Conservation (phyloP, 2,113 vertebrate species). For the Grammomys dolichurus region DNA sequence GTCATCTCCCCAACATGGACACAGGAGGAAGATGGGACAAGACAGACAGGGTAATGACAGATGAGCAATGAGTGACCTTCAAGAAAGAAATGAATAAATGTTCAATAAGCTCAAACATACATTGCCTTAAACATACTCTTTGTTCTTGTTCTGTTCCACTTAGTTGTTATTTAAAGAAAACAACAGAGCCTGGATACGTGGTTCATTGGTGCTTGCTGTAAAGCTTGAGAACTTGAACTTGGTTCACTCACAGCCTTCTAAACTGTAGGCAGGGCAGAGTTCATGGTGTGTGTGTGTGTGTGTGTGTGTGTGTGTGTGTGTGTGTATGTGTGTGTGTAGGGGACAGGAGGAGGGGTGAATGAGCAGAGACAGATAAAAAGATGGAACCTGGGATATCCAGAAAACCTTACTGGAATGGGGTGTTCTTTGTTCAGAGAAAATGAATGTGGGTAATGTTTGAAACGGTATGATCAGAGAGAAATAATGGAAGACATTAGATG, state of each 20-base stretch:
- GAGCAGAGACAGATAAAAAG: not conserved
- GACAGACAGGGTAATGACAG: not conserved
- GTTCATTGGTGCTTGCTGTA: not conserved
- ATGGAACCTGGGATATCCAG: too few relatives aligned
- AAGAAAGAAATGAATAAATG: not conserved
- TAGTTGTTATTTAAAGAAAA: not conserved
- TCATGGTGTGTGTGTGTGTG: not conserved
- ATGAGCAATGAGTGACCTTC: not conserved
- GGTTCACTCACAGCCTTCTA: too few relatives aligned
- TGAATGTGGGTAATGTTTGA: not conserved
- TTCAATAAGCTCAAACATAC: not conserved
- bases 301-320: too few relatives aligned
- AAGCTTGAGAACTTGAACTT: not conserved
- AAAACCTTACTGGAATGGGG: too few relatives aligned
- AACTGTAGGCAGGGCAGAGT: not conserved
- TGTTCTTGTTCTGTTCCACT: not conserved
- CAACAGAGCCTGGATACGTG: not conserved
- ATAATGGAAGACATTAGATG: not conserved
- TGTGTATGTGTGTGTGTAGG: not conserved
- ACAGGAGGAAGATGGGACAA: not conserved
- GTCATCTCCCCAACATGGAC: not conserved
- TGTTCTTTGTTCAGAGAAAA: not conserved
- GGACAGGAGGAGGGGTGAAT: too few relatives aligned
- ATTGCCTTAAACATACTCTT: not conserved
- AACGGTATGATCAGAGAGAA: not conserved